Conservation (phyloP, 2,797 vertebrate species). For the Crax fasciolata region DNA sequence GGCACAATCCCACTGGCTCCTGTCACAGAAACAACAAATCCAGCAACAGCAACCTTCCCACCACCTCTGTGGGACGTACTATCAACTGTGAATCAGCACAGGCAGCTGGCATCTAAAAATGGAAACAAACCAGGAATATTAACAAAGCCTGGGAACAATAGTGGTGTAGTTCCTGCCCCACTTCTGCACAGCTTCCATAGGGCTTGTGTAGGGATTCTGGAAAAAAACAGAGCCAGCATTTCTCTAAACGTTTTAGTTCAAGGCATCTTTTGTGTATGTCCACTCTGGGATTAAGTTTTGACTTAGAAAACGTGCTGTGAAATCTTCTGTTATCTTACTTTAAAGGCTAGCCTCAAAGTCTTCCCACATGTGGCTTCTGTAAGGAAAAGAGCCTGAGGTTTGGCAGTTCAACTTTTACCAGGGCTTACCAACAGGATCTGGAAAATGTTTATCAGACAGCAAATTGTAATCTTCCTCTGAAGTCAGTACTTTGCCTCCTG, state of each 20-base stretch:
- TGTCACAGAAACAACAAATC: slow-evolving; percentile 56
- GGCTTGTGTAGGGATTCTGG: not conserved
- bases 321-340: not conserved
- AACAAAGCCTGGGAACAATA: slow-evolving; percentile 24
- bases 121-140: slow-evolving; percentile 66
- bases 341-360: not conserved
- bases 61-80: slow-evolving; percentile 9
- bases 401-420: not conserved
- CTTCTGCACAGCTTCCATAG: slow-evolving; percentile 20
- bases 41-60: slow-evolving; percentile 70
- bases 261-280: not conserved
- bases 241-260: not conserved
- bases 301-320: not conserved
- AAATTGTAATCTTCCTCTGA: slow-evolving; percentile 89
- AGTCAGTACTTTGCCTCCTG: slow-evolving; percentile 88
- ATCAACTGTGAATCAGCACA: slow-evolving; percentile 48
- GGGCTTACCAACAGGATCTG: slow-evolving; percentile 89
- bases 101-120: slow-evolving; percentile 69
- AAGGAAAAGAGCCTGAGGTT: not conserved
- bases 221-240: not conserved
- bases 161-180: slow-evolving; percentile 31
- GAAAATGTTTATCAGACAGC: slow-evolving; percentile 89
- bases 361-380: not conserved
- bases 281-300: not conserved
- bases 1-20: slow-evolving; percentile 29